Percentiles rank a stretch among this genome's conserved stretches.
Conservation (phyloP, 2,888 invertebrate genomes). For the Drosophila quinaria region DNA sequence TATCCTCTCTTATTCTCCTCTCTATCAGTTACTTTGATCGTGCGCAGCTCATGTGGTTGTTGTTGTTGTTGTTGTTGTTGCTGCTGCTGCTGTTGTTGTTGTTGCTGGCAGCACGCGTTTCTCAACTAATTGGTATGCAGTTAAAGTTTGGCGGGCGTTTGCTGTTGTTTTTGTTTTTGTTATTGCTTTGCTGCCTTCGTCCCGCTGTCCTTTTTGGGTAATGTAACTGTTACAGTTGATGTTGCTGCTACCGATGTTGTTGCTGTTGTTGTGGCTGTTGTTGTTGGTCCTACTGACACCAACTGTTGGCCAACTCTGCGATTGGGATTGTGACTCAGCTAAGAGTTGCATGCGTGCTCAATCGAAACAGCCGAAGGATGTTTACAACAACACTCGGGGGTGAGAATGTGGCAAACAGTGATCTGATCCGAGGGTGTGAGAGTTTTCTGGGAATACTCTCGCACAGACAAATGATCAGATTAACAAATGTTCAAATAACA, state of each 20-base stretch:
- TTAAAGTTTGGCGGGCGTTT: slow-evolving; percentile 80
- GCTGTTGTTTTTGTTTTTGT: slow-evolving; percentile 40
- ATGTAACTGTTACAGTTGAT: slow-evolving; percentile 69
- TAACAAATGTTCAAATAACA: neutral
- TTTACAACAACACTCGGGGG: slow-evolving; percentile 20
- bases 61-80: slow-evolving; percentile 40
- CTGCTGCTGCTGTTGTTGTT: slow-evolving; percentile 43
- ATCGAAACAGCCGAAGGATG: slow-evolving; percentile 39
- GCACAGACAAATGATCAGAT: slow-evolving; percentile 1
- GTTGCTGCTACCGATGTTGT: slow-evolving; percentile 34
- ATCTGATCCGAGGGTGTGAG: slow-evolving; percentile 28
- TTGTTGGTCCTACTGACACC: slow-evolving; percentile 62
- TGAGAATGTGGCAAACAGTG: slow-evolving; percentile 22
- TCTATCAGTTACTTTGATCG: slow-evolving; percentile 73
- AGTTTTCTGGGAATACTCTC: neutral
- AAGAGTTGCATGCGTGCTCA: slow-evolving; percentile 25
- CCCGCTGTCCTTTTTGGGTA: slow-evolving; percentile 54
- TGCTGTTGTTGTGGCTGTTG: slow-evolving; percentile 29
- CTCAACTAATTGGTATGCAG: slow-evolving; percentile 84
- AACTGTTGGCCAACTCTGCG: slow-evolving; percentile 62
- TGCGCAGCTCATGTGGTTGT: slow-evolving; percentile 53
- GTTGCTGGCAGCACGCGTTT: slow-evolving; percentile 83
- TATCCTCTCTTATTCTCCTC: slow-evolving; percentile 35
- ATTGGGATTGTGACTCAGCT: slow-evolving; percentile 59
- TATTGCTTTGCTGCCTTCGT: slow-evolving; percentile 32